A percentile compares a stretch with the other conserved stretches of the same genome.
Conservation (phyloP, 2,888 invertebrate species). For the Campoletis raptor region DNA sequence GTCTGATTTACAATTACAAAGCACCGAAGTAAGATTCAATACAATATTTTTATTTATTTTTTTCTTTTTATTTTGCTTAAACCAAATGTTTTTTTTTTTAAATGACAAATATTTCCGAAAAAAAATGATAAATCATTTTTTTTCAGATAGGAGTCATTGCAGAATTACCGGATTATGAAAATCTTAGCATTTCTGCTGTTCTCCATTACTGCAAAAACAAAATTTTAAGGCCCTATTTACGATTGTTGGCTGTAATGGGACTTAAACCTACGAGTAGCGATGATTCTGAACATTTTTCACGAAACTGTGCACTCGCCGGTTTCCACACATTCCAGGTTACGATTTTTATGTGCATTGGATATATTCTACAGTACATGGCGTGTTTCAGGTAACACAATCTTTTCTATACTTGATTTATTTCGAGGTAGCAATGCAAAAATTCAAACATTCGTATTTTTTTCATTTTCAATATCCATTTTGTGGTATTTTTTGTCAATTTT, state of each 20-base stretch:
- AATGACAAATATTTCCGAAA: background rate
- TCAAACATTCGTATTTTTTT: no score
- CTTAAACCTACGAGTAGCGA: conserved; percentile 90
- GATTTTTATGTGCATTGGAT: conserved; percentile 89
- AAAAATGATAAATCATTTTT: conserved; percentile 39
- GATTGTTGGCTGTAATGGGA: conserved; percentile 91
- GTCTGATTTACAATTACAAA: conserved; percentile 81
- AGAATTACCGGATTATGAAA: conserved; percentile 89
- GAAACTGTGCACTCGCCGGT: conserved; percentile 88
- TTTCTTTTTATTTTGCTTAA: background rate
- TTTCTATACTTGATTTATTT: conserved; percentile 11
- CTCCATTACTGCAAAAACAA: conserved; percentile 93
- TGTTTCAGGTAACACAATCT: conserved; percentile 88
- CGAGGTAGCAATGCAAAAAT: background rate
- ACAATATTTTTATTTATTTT: conserved; percentile 1
- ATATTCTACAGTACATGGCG: conserved; percentile 91
- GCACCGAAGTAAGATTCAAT: conserved; percentile 79
- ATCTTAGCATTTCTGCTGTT: conserved; percentile 91
- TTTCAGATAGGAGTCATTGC: conserved; percentile 89
- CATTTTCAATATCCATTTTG: background rate
- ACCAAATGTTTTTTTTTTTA: conserved; percentile 12
- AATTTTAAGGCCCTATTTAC: conserved; percentile 92
- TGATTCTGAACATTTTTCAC: conserved; percentile 87
- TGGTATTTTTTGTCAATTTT: background rate
- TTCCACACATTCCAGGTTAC: conserved; percentile 90